phyloP scores from a whole-genome alignment of 2,888 invertebrate genomes.

The Cosmopolites sordidus region DNA sequence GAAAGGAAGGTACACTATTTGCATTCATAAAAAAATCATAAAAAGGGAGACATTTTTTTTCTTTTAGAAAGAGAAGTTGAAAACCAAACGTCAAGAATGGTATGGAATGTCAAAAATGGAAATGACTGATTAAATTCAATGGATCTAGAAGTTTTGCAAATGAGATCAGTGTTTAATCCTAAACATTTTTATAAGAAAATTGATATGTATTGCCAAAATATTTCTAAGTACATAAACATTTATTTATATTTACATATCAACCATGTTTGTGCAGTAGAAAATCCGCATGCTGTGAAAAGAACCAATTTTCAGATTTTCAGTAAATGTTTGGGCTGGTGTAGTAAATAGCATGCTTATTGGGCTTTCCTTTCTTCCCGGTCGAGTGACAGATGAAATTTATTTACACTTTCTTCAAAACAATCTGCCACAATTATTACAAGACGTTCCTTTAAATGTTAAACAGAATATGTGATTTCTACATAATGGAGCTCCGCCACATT shows the following conservation, averaged over 20 bases:
- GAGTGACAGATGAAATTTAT: no score
- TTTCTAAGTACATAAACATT: conserved; percentile 72
- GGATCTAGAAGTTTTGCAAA: conserved; percentile 84
- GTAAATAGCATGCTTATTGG: no score
- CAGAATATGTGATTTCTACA: no score
- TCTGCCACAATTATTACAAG: no score
- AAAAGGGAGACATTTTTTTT: neutral
- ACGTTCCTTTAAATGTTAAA: no score
- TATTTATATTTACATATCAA: neutral
- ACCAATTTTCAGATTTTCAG: no score
- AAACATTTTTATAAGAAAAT: conserved; percentile 94
- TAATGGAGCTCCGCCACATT: no score
- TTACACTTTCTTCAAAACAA: no score
- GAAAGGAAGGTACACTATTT: conserved; percentile 52
- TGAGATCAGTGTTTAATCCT: conserved; percentile 88
- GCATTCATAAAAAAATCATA: neutral
- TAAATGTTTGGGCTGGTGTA: no score
- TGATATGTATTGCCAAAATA: conserved; percentile 86
- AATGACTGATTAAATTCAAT: conserved; percentile 82
- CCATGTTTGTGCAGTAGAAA: no score
- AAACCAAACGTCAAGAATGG: conserved; percentile 85
- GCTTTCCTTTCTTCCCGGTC: no score
- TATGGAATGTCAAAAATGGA: conserved; percentile 85
- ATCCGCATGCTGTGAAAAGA: neutral
- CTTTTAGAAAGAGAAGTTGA: conserved; percentile 64